phyloP scores from a whole-genome alignment of 1,140 invertebrate genomes.

The Phymastichus coffea region DNA sequence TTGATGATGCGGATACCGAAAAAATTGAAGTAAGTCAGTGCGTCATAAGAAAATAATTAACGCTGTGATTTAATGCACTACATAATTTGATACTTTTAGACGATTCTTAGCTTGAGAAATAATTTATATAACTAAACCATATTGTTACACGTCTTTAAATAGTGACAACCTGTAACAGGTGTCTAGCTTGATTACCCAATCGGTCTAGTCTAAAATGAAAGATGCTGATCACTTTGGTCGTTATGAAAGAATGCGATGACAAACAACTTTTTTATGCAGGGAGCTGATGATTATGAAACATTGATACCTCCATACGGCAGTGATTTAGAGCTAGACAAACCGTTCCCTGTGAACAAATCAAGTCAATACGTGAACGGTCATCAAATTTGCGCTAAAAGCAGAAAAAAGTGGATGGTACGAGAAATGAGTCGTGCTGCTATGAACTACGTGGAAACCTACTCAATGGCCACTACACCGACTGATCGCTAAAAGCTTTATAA shows the following conservation, averaged over 20 bases:
- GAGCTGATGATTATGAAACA: slow-evolving; percentile 8
- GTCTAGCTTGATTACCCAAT: no score
- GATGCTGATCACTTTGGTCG: no score
- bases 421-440: slow-evolving; percentile 31
- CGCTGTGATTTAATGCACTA: no score
- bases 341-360: slow-evolving; percentile 26
- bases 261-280: no score
- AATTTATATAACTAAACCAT: no score
- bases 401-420: slow-evolving; percentile 42
- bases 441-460: slow-evolving; percentile 30
- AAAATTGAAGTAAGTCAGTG: slow-evolving; percentile 2
- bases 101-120: no score
- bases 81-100: no score
- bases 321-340: slow-evolving; percentile 26
- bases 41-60: no score
- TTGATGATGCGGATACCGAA: slow-evolving; percentile 6
- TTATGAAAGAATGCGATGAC: no score
- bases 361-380: slow-evolving; percentile 21
- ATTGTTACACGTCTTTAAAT: no score
- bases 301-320: slow-evolving; percentile 34
- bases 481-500: background rate
- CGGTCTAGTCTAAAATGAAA: background rate
- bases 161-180: no score
- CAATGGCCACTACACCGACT: slow-evolving; percentile 21
- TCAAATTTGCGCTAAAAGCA: slow-evolving; percentile 28